Evolutionary conservation across 2,888 invertebrate species (phyloP).

Genomic region (Campopleginae sp.): DNA sequence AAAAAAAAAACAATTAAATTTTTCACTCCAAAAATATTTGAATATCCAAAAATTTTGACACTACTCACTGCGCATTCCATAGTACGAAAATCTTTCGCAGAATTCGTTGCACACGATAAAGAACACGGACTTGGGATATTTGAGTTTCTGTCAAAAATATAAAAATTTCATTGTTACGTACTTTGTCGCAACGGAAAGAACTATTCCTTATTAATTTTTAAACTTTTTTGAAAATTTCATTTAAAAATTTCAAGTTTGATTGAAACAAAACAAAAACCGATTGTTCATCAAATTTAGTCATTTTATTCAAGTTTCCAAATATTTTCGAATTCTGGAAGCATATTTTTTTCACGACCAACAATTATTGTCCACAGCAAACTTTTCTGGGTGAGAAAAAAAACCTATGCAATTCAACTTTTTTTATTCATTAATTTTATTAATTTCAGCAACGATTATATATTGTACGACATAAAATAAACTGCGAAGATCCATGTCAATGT

Average conservation of each 20-base stretch:
- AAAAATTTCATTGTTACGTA: constrained; percentile 7
- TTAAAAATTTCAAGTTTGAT: not conserved
- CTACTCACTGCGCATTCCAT: constrained; percentile 97
- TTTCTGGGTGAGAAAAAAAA: not conserved
- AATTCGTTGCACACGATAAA: constrained; percentile 99
- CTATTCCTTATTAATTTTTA: not conserved
- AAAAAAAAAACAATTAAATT: constrained; percentile 79
- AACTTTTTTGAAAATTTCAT: not conserved
- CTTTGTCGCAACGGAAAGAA: not conserved
- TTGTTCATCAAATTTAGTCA: not conserved
- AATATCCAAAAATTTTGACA: constrained; percentile 20
- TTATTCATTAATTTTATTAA: not conserved
- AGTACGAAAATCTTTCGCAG: constrained; percentile 98
- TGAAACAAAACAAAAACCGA: not conserved
- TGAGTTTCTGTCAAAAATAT: constrained; percentile 86
- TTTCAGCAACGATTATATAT: not conserved
- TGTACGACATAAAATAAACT: not conserved
- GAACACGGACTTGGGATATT: constrained; percentile 94
- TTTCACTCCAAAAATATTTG: not conserved
- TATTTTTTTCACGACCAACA: no score
- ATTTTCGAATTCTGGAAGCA: not conserved
- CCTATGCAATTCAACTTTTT: not conserved
- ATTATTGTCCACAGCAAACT: not conserved
- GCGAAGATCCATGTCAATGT: not conserved
- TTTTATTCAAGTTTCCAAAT: not conserved